Evolutionary conservation across 2,888 invertebrate species (phyloP).

Genomic region (Salticus scenicus): DNA sequence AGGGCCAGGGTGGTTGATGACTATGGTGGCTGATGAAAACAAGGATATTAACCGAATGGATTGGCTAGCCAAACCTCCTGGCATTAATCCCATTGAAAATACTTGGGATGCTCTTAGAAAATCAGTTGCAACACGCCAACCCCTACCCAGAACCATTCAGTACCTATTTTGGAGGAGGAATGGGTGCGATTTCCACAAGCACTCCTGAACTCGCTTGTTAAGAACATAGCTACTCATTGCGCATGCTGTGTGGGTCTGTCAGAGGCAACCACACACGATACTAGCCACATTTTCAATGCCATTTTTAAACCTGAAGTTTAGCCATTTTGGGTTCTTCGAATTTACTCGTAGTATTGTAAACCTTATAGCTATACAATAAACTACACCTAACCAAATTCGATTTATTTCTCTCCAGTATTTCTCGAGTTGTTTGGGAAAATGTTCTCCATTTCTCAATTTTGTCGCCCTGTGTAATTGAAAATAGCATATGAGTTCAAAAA

Average conservation of each 20-base stretch:
- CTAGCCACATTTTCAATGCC: background rate
- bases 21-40: background rate
- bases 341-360: background rate
- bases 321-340: background rate
- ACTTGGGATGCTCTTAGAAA: too few species aligned
- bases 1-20: background rate
- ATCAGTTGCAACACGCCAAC: background rate
- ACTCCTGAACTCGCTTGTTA: constrained; percentile 7
- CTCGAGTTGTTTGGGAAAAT: constrained; percentile 4
- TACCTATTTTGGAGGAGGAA: background rate
- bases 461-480: too few species aligned
- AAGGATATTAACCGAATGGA: background rate
- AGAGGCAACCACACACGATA: constrained; percentile 11
- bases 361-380: background rate
- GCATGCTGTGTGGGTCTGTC: background rate
- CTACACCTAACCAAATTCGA: background rate
- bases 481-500: too few species aligned
- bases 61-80: background rate
- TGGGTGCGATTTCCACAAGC: background rate
- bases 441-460: background rate
- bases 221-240: background rate
- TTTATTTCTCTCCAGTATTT: background rate
- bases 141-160: too few species aligned
- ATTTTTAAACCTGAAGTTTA: background rate
- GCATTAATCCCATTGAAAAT: too few species aligned